Evolutionary conservation across 2,888 invertebrate species (phyloP).

Genomic region (Acanthosepion lycidas): DNA sequence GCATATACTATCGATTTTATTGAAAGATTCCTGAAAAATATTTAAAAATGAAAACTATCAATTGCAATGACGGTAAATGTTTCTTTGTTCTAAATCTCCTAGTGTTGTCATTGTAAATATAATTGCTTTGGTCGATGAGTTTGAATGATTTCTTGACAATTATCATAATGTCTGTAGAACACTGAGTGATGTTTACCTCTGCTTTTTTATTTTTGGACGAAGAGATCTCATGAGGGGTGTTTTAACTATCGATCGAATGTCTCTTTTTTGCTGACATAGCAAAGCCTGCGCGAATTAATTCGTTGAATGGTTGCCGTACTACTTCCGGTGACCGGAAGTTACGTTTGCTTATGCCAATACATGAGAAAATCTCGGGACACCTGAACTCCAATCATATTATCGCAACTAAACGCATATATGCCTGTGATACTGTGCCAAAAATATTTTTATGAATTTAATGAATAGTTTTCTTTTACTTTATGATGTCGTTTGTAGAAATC

Average conservation of each 20-base stretch:
- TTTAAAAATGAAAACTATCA: too few species aligned
- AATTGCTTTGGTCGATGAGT: too few species aligned
- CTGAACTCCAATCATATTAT: not conserved
- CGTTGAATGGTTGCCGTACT: not conserved
- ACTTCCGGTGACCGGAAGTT: constrained; percentile 38
- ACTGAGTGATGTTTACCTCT: not conserved
- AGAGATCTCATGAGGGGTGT: not conserved
- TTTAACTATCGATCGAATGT: not conserved
- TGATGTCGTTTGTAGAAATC: not conserved
- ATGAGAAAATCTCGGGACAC: not conserved
- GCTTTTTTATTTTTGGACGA: not conserved
- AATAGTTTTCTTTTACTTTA: not conserved
- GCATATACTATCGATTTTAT: too few species aligned
- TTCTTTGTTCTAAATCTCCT: too few species aligned
- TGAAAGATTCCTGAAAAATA: too few species aligned
- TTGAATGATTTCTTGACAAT: not conserved
- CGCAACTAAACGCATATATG: too few species aligned
- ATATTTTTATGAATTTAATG: not conserved
- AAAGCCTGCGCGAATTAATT: not conserved
- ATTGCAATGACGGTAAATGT: too few species aligned
- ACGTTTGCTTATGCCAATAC: not conserved
- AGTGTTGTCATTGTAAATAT: not conserved
- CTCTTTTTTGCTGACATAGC: not conserved
- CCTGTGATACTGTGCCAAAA: not conserved
- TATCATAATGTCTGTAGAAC: not conserved